Conservation (phyloP, 2,797 vertebrate genomes). For the Eulemur coronatus region DNA sequence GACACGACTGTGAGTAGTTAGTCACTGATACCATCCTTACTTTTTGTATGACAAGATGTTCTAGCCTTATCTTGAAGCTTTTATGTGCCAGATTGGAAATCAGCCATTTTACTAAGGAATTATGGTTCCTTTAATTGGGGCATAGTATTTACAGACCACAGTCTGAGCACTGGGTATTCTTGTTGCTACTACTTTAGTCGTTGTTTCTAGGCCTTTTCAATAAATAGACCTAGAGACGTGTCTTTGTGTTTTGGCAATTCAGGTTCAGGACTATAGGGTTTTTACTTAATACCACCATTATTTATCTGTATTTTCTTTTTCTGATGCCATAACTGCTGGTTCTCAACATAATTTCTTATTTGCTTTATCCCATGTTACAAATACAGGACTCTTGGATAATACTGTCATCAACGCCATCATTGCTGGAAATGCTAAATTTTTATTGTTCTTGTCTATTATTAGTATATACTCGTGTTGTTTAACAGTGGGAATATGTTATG, state of each 20-base stretch:
- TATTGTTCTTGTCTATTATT: not conserved
- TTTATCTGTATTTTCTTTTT: not conserved
- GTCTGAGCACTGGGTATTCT: not conserved
- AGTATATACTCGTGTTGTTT: not conserved
- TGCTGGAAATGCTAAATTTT: not conserved
- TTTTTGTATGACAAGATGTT: not conserved
- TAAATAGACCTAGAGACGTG: not conserved
- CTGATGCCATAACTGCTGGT: not conserved
- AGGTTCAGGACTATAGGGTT: not conserved
- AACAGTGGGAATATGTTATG: not conserved
- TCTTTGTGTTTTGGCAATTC: not conserved
- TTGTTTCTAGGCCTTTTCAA: not conserved
- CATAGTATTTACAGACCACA: not conserved
- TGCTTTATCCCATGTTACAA: not conserved
- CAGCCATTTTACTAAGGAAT: not conserved
- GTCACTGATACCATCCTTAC: not conserved
- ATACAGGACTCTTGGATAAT: not conserved
- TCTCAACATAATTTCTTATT: not conserved
- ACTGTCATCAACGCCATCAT: not conserved
- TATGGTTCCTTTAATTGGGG: not conserved
- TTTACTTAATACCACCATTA: not conserved
- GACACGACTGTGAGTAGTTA: not conserved
- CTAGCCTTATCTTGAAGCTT: not conserved
- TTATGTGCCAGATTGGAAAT: not conserved
- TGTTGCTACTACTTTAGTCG: not conserved